Percentiles rank a stretch among this genome's conserved stretches.
phyloP scores from a whole-genome alignment of 2,888 invertebrate genomes.

The Caenorhabditis plicata region DNA sequence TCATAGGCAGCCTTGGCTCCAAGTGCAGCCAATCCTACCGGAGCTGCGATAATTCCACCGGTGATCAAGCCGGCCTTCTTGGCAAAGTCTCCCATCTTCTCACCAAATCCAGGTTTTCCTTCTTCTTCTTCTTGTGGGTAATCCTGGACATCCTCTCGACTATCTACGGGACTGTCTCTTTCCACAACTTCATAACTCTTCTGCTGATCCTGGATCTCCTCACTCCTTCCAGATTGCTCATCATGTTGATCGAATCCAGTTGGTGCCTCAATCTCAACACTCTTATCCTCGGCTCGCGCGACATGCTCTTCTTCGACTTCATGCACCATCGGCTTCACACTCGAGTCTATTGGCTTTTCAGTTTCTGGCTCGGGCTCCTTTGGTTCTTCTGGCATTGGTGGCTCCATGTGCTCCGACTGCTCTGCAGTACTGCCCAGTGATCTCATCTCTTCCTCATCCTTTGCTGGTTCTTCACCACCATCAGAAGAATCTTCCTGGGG shows the following conservation, averaged over 20 bases:
- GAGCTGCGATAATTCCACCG: slow-evolving; percentile 49
- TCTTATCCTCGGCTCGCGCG: not conserved
- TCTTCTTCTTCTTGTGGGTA: slow-evolving; percentile 2
- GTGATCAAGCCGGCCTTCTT: slow-evolving; percentile 48
- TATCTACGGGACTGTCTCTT: not conserved
- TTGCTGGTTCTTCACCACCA: too few relatives aligned
- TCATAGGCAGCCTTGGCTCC: slow-evolving; percentile 51
- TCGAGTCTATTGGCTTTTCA: too few relatives aligned
- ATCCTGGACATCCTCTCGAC: not conserved
- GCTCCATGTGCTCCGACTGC: too few relatives aligned
- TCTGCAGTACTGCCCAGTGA: too few relatives aligned
- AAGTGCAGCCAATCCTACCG: slow-evolving; percentile 43
- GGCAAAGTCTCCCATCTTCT: slow-evolving; percentile 33
- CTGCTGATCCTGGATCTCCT: not conserved
- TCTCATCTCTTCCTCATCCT: too few relatives aligned
- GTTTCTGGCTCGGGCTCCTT: too few relatives aligned
- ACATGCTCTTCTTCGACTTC: too few relatives aligned
- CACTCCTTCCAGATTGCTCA: not conserved
- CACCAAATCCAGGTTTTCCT: slow-evolving; percentile 12
- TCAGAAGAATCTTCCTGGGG: too few relatives aligned
- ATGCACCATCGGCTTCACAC: too few relatives aligned
- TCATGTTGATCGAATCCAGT: not conserved
- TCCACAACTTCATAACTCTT: not conserved
- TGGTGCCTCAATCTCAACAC: not conserved
- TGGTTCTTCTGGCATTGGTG: too few relatives aligned